These are phyloP conservation scores for Euplagia quadripunctaria DNA, from an alignment of 2,888 invertebrate genomes.

Conservation along the genomic window DNA sequence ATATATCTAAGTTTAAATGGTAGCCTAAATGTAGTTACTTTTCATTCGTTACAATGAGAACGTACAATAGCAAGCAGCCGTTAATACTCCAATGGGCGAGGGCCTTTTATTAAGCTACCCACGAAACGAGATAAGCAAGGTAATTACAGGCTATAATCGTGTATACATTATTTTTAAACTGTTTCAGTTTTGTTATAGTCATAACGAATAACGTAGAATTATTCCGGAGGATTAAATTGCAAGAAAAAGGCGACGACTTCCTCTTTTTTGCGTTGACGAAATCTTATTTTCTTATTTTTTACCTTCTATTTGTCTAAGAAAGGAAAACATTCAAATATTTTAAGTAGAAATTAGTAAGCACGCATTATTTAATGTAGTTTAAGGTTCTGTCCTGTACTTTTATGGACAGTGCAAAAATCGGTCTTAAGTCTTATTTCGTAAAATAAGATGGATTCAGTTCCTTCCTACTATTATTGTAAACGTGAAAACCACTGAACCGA, in stretches of 20 bases:
- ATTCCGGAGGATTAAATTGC: not conserved
- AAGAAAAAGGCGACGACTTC: not conserved
- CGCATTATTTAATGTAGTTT: too few species aligned
- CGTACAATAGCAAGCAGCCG: conserved; percentile 36
- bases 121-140: conserved; percentile 33
- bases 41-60: conserved; percentile 36
- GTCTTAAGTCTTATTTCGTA: too few species aligned
- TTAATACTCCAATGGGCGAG: conserved; percentile 33
- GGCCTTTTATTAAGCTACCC: conserved; percentile 35
- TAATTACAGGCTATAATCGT: conserved; percentile 29
- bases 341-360: too few species aligned
- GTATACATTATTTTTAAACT: conserved; percentile 27
- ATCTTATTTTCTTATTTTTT: not conserved
- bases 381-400: too few species aligned
- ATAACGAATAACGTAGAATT: conserved; percentile 3
- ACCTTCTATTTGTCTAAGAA: not conserved
- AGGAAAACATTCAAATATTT: too few species aligned
- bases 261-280: not conserved
- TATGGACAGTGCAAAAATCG: too few species aligned
- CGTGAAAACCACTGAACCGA: too few species aligned
- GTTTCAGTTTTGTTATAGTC: conserved; percentile 22
- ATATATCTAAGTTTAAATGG: conserved; percentile 28
- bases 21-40: conserved; percentile 39
- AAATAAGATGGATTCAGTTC: too few species aligned
- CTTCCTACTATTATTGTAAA: too few species aligned